Conservation (phyloP, 2,797 vertebrate species). For the Molossus alvarezi region DNA sequence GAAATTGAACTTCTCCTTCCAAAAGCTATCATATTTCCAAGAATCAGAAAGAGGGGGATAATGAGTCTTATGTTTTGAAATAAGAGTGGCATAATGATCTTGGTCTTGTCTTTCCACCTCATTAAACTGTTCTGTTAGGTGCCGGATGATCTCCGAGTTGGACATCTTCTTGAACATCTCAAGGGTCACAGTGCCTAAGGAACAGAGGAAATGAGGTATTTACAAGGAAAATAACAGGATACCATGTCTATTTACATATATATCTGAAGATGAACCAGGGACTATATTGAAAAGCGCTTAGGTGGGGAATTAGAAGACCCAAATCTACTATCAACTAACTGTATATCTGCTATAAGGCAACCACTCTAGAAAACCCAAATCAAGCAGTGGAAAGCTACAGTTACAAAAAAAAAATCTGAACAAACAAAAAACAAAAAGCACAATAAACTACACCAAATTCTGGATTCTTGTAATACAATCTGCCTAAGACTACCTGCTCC, state of each 20-base stretch:
- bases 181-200: slow-evolving; percentile 91
- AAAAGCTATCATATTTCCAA: slow-evolving; percentile 67
- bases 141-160: slow-evolving; percentile 94
- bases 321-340: background rate
- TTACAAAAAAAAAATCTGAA: background rate
- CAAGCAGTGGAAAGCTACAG: slow-evolving; percentile 9
- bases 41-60: slow-evolving; percentile 32
- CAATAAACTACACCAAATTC: slow-evolving; percentile 22
- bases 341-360: slow-evolving; percentile 23
- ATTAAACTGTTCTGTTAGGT: slow-evolving; percentile 94
- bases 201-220: background rate
- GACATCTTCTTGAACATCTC: slow-evolving; percentile 94
- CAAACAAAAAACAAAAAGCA: background rate
- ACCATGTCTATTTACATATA: slow-evolving; percentile 31
- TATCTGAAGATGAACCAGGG: background rate
- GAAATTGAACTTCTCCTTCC: slow-evolving; percentile 29
- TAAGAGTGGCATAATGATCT: slow-evolving; percentile 52
- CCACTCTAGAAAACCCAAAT: slow-evolving; percentile 55
- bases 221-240: slow-evolving; percentile 36
- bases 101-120: slow-evolving; percentile 90
- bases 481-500: background rate
- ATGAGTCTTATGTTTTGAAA: slow-evolving; percentile 30
- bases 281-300: background rate
- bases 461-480: slow-evolving; percentile 54
- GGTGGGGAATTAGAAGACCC: slow-evolving; percentile 38